These are phyloP conservation scores for Dorcus hopei DNA, from an alignment of 2,888 invertebrate genomes.

Conservation along the genomic window DNA sequence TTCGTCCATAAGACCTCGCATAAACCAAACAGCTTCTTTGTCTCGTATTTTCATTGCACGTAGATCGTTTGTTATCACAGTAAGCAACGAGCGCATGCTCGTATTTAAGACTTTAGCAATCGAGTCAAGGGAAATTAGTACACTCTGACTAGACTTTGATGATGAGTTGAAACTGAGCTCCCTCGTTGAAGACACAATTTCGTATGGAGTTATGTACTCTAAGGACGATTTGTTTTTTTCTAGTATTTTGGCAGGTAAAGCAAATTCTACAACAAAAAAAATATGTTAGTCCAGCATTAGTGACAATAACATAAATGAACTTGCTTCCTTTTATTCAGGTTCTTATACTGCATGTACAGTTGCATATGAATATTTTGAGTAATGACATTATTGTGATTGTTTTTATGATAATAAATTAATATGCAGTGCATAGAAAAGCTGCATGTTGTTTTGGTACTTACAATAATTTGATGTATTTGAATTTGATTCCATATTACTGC, in stretches of 20 bases:
- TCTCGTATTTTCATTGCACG: conserved; percentile 65
- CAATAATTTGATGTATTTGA: background rate
- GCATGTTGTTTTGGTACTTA: background rate
- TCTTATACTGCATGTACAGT: too few relatives aligned
- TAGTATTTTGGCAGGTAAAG: conserved; percentile 15
- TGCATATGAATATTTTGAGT: background rate
- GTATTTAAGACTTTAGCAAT: conserved; percentile 3
- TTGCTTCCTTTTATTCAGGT: too few relatives aligned
- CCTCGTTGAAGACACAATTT: conserved; percentile 29
- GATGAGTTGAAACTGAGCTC: background rate
- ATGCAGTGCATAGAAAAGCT: background rate
- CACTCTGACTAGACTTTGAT: conserved; percentile 16
- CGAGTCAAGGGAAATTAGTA: conserved; percentile 21
- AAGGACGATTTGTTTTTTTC: conserved; percentile 24
- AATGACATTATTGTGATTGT: background rate
- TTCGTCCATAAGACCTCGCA: conserved; percentile 98
- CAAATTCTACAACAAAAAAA: conserved; percentile 25
- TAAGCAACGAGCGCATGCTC: conserved; percentile 7
- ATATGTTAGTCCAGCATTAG: too few relatives aligned
- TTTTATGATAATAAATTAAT: background rate
- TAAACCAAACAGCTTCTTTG: conserved; percentile 84
- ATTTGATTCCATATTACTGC: too few relatives aligned
- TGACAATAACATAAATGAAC: too few relatives aligned
- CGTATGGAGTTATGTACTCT: conserved; percentile 39
- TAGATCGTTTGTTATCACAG: conserved; percentile 53